Base-by-base conservation (phyloP, 2,797 vertebrate species). In the Peromyscus aztecus region DNA sequence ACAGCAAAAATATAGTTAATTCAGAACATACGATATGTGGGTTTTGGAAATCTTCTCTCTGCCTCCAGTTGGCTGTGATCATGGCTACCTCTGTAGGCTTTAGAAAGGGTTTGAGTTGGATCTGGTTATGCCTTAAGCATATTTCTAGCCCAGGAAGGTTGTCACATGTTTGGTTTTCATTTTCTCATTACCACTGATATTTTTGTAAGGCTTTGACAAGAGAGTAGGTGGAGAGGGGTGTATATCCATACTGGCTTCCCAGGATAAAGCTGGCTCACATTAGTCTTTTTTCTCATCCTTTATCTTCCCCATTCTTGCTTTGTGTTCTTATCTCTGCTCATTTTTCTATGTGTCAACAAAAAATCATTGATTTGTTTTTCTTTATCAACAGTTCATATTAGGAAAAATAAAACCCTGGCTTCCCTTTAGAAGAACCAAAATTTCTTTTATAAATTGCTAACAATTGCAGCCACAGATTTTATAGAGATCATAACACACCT, bases 161-260 rank as follows among this genome's bases (percentile, higher is more conserved):
- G 83, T 85, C 73, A 65, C 21, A 52, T 63, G 57, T 83, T 92
- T 57, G 21, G 75, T 90, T 87, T 94, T 85, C 40, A 89, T 40
- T 82, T 49, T 77, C 19, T 65, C 67, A 81, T 95, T 40, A 80
- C 59, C 29, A 77, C 3, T 65, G 81, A 89, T 77, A 65, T 73
- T 95, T 97, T 96, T 92, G 40, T 65, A 86, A 91, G 81, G 12
- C 21, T 90, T 94, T 97, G 85, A 84, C 71, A 61, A 81, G 82
- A 61, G 61, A 85, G 81, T 88, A 55, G 95, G 81, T 94, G 71
- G 85, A 90, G 31, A 76, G 89, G 40, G 31, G 21, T 75, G 6
- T 29, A 71, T 23, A 85, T 80, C 43, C 59, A 63, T 31, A 8
- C 52, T 96, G 71, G 91, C 78, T 94, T 88, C 71, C 77, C 40